Evolutionary conservation across 2,888 invertebrate species (phyloP).

Genomic region (Diadromus collaris): DNA sequence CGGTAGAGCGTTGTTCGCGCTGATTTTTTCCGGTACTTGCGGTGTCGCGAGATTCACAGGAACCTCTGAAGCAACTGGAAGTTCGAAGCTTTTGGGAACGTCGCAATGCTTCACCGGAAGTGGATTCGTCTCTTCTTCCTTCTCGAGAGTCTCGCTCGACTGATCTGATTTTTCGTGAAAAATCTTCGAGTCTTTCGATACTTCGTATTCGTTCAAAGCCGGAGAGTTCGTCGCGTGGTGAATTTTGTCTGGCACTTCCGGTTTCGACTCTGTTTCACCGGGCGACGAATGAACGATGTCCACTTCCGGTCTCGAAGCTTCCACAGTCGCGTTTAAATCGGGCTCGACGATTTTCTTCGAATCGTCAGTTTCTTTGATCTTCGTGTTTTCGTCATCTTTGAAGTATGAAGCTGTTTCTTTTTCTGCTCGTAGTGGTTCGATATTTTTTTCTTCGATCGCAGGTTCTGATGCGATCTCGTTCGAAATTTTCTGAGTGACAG

Average conservation of each 20-base stretch:
- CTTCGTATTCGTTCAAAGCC: not conserved
- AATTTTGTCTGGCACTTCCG: conserved; percentile 25
- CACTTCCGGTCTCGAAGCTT: conserved; percentile 5
- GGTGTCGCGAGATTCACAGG: not conserved
- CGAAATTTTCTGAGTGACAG: conserved; percentile 6
- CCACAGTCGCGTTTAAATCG: not conserved
- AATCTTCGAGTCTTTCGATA: not conserved
- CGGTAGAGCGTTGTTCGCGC: conserved; percentile 14
- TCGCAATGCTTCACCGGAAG: not conserved
- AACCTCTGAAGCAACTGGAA: conserved; percentile 16
- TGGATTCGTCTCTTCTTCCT: not conserved
- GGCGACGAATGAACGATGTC: not conserved
- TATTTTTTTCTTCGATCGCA: conserved; percentile 64
- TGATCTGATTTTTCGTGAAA: not conserved
- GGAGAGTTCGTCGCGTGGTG: conserved; percentile 24
- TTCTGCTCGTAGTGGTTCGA: conserved; percentile 64
- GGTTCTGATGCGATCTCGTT: not conserved
- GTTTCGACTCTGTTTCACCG: not conserved
- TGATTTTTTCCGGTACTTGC: conserved; percentile 27
- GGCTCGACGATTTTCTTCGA: conserved; percentile 4
- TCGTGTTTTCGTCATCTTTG: not conserved
- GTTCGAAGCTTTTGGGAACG: not conserved
- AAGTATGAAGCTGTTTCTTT: not conserved
- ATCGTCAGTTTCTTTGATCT: not conserved
- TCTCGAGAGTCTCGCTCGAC: conserved; percentile 16